These are phyloP conservation scores for Ailuropoda melanoleuca DNA, from an alignment of 2,113 vertebrate species.

Conservation along the genomic window DNA sequence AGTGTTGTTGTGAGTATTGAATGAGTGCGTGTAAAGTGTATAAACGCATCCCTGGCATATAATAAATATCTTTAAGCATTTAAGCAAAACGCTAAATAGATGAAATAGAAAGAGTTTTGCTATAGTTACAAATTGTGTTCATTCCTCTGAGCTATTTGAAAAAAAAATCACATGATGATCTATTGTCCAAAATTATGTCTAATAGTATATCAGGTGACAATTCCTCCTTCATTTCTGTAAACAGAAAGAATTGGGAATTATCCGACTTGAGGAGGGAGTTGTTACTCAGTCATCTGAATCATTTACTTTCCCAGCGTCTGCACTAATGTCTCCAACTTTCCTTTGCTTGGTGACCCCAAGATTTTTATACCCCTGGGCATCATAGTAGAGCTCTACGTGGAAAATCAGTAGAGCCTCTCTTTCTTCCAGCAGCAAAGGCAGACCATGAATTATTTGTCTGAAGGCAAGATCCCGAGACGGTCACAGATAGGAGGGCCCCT, in stretches of 20 bases:
- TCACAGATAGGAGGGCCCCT: not conserved
- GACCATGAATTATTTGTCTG: not conserved
- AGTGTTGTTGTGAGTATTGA: not conserved
- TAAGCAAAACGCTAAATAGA: not conserved
- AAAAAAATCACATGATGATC: not conserved
- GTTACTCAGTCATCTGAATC: not conserved
- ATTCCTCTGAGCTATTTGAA: not conserved
- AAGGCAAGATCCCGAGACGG: not conserved
- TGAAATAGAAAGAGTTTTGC: not conserved
- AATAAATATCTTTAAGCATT: not conserved
- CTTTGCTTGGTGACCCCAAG: not conserved
- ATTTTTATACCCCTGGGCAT: not conserved
- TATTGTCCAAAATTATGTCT: conserved; percentile 38
- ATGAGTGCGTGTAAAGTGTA: not conserved
- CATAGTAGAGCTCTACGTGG: not conserved
- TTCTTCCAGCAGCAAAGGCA: not conserved
- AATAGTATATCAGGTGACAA: not conserved
- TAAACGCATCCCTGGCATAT: not conserved
- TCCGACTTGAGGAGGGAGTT: not conserved
- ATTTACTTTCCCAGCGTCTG: not conserved
- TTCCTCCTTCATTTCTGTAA: not conserved
- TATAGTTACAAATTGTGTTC: not conserved
- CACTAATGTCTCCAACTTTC: not conserved
- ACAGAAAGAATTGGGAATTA: not conserved
- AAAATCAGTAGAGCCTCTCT: not conserved